Conservation (phyloP, 2,113 vertebrate genomes). For the Brachypteracias leptosomus region DNA sequence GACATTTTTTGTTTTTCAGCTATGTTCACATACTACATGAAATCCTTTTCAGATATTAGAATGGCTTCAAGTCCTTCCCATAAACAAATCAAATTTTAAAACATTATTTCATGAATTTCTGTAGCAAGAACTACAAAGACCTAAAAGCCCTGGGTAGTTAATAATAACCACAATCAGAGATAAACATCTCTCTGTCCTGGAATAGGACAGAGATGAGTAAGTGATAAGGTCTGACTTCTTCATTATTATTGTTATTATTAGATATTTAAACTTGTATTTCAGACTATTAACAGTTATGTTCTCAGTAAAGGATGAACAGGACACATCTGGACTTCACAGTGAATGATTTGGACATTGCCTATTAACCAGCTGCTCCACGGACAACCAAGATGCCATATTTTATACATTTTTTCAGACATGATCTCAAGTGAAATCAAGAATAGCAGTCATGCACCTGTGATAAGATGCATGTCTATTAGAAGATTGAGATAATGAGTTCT, state of each 20-base stretch:
- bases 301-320: conserved; percentile 1
- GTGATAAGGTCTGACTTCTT: not conserved
- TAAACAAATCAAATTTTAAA: not conserved
- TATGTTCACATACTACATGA: not conserved
- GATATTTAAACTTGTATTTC: not conserved
- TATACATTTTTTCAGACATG: conserved; percentile 19
- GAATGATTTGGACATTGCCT: not conserved
- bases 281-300: not conserved
- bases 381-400: not conserved
- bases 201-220: not conserved
- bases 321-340: conserved; percentile 35
- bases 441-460: conserved; percentile 28
- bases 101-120: not conserved
- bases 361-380: not conserved
- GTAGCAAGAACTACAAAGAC: not conserved
- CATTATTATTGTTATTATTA: not conserved
- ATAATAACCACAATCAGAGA: not conserved
- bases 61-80: not conserved
- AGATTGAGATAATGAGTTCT: conserved; percentile 40
- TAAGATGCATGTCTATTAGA: conserved; percentile 37
- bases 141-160: not conserved
- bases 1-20: not conserved
- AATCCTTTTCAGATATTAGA: not conserved
- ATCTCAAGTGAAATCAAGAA: conserved; percentile 42
- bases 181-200: not conserved